Base-by-base conservation (phyloP, 2,888 invertebrate species). In the Chalcosyrphus nemorum region DNA sequence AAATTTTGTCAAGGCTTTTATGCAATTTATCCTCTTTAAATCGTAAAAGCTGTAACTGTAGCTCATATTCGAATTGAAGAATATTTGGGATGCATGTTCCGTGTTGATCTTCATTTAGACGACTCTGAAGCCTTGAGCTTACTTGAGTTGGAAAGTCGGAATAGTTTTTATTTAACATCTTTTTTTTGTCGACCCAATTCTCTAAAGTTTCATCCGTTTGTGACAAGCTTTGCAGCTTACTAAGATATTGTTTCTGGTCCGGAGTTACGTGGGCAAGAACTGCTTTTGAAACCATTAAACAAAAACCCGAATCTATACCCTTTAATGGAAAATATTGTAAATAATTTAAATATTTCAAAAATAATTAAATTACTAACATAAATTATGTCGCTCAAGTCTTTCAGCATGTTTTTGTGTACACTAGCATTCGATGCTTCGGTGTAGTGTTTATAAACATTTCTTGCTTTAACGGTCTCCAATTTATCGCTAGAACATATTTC, bases 231-330 rank as follows among this genome's bases (percentile, higher is more conserved):
- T 61, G 35, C 0, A 84, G 19, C n/a, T 74, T 78, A 1, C 15
- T 38, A 15, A 56, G 27, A 43, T 56, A 72, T 32, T 59, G 11
- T 29, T 38, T 41, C n/a, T 72, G 81, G 0, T 71, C 78, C 2
- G 56, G 19, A 13, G 38, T 29, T 0, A 57, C 66, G 52, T 78
- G 63, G 0, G 78, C 56, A 4, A 84, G 50, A 21, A 84, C 50
- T 9, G 78, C 70, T 15, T 56, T 68, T 0, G 78, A 84, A 6
- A 74, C 52, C 78, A 84, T 84, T 27, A 84, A 56, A 4, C 63
- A 50, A 21, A 84, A 78, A 0, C 68, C 72, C 2, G 72, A 43
- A 15, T 84, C 84, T 63, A 78, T 78, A 11, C 56, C 41, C 84
- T 84, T 7, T 2, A 75, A 72, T 17, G 11, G 6, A 15, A 43